Percentiles rank a stretch among this genome's conserved stretches.
Conservation (phyloP, 2,113 vertebrate species). For the Thunnus thynnus region DNA sequence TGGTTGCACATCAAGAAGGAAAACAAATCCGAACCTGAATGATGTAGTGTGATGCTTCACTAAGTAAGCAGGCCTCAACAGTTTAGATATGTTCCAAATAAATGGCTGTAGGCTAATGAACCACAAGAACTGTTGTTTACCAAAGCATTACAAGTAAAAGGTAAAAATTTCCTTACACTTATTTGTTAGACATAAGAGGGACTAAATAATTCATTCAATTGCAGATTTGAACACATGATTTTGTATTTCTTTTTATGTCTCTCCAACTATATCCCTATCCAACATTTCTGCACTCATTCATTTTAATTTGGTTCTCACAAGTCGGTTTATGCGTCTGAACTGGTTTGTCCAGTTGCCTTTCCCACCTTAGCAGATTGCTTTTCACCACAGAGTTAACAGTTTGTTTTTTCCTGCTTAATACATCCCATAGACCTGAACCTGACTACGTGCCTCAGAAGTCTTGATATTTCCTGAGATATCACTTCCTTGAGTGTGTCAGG, state of each 20-base stretch:
- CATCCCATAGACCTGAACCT: not conserved
- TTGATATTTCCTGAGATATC: not conserved
- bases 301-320: slow-evolving; percentile 17
- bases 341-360: slow-evolving; percentile 63
- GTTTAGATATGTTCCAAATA: not conserved
- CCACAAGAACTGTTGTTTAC: not conserved
- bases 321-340: slow-evolving; percentile 34
- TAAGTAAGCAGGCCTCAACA: slow-evolving; percentile 4
- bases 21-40: slow-evolving; percentile 9
- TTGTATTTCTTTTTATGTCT: not conserved
- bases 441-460: not conserved
- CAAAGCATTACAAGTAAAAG: not conserved
- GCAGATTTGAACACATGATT: not conserved
- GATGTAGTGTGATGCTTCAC: not conserved
- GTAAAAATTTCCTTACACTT: not conserved
- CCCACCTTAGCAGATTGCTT: slow-evolving; percentile 2
- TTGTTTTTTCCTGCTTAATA: not conserved
- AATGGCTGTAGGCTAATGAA: not conserved
- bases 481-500: not conserved
- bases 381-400: slow-evolving; percentile 2
- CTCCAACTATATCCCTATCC: not conserved
- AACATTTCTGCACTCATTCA: not conserved
- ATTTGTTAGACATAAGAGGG: not conserved
- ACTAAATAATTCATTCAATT: not conserved
- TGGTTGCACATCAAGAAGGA: slow-evolving; percentile 15